Evolutionary conservation across 53 echinoderm and acorn worm species (phyloP).

Genomic region (Crossaster papposus): DNA sequence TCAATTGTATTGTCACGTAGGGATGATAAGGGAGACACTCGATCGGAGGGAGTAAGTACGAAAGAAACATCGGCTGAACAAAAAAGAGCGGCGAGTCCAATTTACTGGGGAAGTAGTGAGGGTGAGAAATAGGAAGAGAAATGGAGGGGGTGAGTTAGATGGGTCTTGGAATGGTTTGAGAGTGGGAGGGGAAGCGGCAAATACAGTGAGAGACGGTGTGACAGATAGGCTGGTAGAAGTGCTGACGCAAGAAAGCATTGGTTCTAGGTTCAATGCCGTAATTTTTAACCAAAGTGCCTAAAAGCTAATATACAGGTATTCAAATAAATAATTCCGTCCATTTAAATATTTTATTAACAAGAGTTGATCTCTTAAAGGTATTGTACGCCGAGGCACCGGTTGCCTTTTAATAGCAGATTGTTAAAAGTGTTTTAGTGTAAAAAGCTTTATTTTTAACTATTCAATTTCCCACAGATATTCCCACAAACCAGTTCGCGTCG

Average conservation of each 20-base stretch:
- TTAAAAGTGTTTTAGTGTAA: background rate
- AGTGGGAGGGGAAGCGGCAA: background rate
- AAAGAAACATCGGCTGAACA: background rate
- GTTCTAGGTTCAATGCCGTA: background rate
- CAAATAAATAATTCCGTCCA: constrained; percentile 46
- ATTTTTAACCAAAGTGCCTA: background rate
- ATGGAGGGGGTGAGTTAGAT: background rate
- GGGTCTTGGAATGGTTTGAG: background rate
- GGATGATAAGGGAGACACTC: no score
- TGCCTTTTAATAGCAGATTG: background rate
- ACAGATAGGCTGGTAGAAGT: background rate
- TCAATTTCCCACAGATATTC: no score
- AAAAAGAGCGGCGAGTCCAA: background rate
- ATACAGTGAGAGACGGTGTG: background rate
- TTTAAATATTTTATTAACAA: constrained; percentile 8
- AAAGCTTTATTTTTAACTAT: no score
- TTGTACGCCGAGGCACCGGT: background rate
- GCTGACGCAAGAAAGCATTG: background rate
- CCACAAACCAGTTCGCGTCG: no score
- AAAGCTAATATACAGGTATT: background rate
- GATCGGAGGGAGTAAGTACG: no score
- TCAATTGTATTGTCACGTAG: no score
- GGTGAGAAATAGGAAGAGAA: background rate
- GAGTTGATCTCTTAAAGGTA: constrained; percentile 39
- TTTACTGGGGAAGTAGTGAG: background rate